A percentile compares a stretch with the other conserved stretches of the same genome.
Evolutionary conservation across 2,888 invertebrate genomes (phyloP).

Genomic region (Agrochola litura): DNA sequence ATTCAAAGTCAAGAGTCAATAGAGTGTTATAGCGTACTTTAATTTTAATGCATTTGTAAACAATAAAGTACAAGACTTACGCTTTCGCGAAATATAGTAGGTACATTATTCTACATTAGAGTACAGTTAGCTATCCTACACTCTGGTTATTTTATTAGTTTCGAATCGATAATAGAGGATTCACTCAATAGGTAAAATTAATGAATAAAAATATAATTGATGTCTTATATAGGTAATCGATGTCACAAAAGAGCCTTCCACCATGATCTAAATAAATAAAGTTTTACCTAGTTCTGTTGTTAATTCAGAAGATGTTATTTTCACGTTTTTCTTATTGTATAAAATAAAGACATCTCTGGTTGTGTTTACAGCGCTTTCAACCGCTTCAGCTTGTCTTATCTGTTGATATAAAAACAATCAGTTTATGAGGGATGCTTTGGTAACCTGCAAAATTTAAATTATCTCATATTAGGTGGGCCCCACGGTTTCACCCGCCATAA

Average conservation of each 20-base stretch:
- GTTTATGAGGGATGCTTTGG: not conserved
- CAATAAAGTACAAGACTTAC: too few species aligned
- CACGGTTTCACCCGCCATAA: too few species aligned
- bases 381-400: slow-evolving; percentile 15
- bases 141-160: not conserved
- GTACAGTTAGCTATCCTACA: not conserved
- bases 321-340: slow-evolving; percentile 70
- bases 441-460: not conserved
- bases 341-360: slow-evolving; percentile 71
- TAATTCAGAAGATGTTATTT: slow-evolving; percentile 67
- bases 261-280: slow-evolving; percentile 1
- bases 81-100: too few species aligned
- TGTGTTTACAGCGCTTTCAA: slow-evolving; percentile 2
- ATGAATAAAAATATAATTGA: not conserved
- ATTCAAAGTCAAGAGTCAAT: too few species aligned
- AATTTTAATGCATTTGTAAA: too few species aligned
- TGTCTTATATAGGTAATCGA: not conserved
- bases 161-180: not conserved
- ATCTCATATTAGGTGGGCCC: too few species aligned
- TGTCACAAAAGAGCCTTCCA: not conserved
- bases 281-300: slow-evolving; percentile 71
- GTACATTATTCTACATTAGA: too few species aligned
- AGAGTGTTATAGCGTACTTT: too few species aligned
- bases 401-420: slow-evolving; percentile 21
- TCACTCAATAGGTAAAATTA: not conserved